These are phyloP conservation scores for Nycticebus coucang DNA, from an alignment of 2,113 vertebrate genomes.

Conservation along the genomic window DNA sequence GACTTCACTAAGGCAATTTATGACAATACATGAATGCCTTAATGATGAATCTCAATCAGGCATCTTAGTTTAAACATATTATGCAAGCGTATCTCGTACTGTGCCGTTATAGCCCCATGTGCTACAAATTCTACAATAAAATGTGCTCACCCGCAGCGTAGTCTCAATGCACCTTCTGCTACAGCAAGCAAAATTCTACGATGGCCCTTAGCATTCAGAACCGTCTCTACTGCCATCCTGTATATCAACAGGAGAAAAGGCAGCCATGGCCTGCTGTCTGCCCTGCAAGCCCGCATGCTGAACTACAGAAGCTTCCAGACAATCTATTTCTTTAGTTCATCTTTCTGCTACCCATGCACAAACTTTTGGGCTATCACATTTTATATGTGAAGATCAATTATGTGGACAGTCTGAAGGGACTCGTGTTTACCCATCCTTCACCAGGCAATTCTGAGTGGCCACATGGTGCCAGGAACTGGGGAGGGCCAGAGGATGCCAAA, in stretches of 20 bases:
- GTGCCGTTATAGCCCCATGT: not conserved
- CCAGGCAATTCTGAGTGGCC: not conserved
- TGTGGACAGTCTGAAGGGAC: not conserved
- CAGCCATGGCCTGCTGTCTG: not conserved
- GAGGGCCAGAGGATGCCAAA: not conserved
- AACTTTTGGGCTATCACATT: not conserved
- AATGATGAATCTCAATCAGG: not conserved
- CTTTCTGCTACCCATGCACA: not conserved
- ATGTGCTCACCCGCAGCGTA: not conserved
- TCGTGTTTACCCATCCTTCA: not conserved
- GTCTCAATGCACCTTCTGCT: not conserved
- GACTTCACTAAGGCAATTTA: not conserved
- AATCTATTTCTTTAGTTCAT: not conserved
- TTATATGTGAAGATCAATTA: not conserved
- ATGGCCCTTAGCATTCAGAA: not conserved
- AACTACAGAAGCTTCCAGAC: not conserved
- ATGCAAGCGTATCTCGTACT: not conserved
- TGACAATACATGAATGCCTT: not conserved
- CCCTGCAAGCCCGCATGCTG: not conserved
- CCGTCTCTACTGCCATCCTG: accelerated
- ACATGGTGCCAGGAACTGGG: not conserved
- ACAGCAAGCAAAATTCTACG: not conserved
- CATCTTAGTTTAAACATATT: not conserved
- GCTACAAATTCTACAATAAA: not conserved
- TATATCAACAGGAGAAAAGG: not conserved